Base-by-base conservation (phyloP, 2,113 vertebrate species). In the Rhipidura dahli region DNA sequence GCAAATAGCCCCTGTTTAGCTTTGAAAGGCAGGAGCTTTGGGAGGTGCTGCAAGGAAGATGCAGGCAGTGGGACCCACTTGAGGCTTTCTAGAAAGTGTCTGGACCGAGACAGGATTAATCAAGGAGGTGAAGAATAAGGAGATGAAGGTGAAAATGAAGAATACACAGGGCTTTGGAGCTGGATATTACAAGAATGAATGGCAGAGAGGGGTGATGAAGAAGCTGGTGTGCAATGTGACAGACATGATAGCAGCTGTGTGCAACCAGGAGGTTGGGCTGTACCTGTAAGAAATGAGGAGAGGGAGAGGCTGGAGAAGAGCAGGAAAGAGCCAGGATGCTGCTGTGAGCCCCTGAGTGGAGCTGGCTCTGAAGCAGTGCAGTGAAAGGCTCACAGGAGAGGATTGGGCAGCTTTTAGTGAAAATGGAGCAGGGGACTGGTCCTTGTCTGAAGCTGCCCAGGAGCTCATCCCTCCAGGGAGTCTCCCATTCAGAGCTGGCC, bases 201-300 rank as follows among this genome's bases (percentile, higher is more conserved):
- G 47, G 42, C 73, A 70, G 10, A 50, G 27, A 51, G 35, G 21
- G 10, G 7, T 10, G 13, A 17, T n/a, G 57, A 31, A 54, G 70
- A 40, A 88, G 64, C 60, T 61, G 8, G 1, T 12, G 44, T 72
- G 31, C 15, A 39, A 0, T 42, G 3, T 49, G 57, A 19, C n/a
- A 79, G 69, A 30, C 1, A 0, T 2, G 11, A 7, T 0, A 7
- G 49, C 1, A 51, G 42, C 4, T 81, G 80, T 83, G 39, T 68
- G 57, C 51, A 57, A 2, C 57, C 61, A 24, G 3, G 35, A 22
- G 40, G 3, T 16, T 19, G 13, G 56, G 73, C 9, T 2, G 7
- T 50, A 1, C 20, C 10, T 49, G 53, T 23, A 20, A 66, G 54
- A 66, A 91, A 18, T 8, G 18, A 6, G 30, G 56, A 66, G 30